A percentile compares a stretch with the other conserved stretches of the same genome.
These are phyloP conservation scores for Mustela nigripes DNA, from an alignment of 2,113 vertebrate genomes.

Conservation along the genomic window DNA sequence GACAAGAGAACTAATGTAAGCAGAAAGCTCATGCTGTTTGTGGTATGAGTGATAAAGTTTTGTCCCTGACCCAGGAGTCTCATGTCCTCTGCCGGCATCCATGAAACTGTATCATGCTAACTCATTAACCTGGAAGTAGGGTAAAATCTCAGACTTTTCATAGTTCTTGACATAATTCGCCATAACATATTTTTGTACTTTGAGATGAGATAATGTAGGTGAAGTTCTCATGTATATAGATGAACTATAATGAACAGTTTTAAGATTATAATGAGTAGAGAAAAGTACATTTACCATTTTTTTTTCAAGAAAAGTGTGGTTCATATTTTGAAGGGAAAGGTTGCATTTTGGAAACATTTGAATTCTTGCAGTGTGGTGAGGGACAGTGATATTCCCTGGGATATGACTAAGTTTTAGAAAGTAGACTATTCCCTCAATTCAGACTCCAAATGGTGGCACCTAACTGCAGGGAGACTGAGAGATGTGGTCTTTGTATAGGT, in stretches of 20 bases:
- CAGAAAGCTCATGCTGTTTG: neutral
- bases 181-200: neutral
- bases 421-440: neutral
- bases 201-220: neutral
- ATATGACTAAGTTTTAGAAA: neutral
- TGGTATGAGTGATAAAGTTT: neutral
- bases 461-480: neutral
- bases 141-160: neutral
- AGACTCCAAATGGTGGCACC: neutral
- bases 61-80: neutral
- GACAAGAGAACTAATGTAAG: neutral
- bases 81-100: neutral
- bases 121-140: neutral
- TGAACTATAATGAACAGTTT: neutral
- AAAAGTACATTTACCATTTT: neutral
- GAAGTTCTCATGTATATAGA: neutral
- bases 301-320: neutral
- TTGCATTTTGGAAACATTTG: neutral
- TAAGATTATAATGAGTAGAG: neutral
- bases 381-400: neutral
- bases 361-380: neutral
- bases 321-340: slow-evolving; percentile 26
- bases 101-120: neutral
- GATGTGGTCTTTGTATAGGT: neutral
- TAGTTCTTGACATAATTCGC: neutral